Percentiles rank a stretch among this genome's conserved stretches.
Conservation (phyloP, 2,113 vertebrate species). For the Ailurus styani region DNA sequence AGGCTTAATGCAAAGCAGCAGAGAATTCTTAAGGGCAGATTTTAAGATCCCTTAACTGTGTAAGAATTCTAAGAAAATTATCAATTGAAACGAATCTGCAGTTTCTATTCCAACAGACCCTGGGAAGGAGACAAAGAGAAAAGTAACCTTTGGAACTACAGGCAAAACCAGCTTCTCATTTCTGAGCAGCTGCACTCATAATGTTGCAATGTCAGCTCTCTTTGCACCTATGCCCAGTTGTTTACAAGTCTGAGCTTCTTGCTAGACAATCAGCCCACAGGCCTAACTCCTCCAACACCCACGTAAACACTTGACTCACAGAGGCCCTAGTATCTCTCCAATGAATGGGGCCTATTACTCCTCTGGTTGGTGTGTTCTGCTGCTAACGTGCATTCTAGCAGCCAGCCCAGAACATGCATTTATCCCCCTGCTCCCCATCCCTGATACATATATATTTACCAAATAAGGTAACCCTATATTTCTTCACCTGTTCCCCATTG, state of each 20-base stretch:
- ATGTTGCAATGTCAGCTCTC: neutral
- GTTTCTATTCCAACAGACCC: neutral
- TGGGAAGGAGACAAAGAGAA: neutral
- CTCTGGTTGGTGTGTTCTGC: too few species aligned
- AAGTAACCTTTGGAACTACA: neutral
- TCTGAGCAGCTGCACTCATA: neutral
- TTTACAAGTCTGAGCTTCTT: neutral
- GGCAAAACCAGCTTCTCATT: neutral
- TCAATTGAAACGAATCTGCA: neutral
- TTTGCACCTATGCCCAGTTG: neutral
- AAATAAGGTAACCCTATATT: too few species aligned
- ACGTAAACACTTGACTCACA: neutral
- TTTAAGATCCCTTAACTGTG: neutral
- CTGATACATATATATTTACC: neutral
- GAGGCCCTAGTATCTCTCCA: neutral
- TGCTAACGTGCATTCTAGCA: neutral
- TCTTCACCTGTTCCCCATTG: neutral
- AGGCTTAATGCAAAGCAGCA: neutral
- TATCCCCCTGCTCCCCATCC: neutral
- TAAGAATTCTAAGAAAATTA: neutral
- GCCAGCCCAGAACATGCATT: neutral
- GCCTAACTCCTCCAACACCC: neutral
- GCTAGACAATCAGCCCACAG: neutral
- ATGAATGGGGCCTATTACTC: neutral
- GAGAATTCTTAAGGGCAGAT: neutral